phyloP scores from a whole-genome alignment of 2,113 vertebrate genomes.

The Otis tarda region DNA sequence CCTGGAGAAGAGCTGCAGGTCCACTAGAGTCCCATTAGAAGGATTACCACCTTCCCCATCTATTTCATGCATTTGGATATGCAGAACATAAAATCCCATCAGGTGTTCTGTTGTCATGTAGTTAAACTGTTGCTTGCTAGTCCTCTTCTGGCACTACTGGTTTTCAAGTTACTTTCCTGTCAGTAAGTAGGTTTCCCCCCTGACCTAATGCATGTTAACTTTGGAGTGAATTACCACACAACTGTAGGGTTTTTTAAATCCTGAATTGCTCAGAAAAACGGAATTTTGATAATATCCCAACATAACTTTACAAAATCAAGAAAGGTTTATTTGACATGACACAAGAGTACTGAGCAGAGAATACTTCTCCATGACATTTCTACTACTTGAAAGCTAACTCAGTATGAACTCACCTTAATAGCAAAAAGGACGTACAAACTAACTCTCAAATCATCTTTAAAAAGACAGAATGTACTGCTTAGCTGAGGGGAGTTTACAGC shows the following conservation, averaged over 20 bases:
- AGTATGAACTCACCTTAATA: not conserved
- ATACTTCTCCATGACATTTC: not conserved
- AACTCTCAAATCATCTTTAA: not conserved
- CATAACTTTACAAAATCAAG: not conserved
- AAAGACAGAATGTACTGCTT: not conserved
- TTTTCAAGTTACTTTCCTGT: not conserved
- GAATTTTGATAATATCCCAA: not conserved
- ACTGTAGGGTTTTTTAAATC: not conserved
- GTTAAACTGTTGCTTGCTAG: not conserved
- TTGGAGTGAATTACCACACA: not conserved
- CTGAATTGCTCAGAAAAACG: not conserved
- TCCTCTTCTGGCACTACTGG: not conserved
- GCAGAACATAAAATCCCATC: not conserved
- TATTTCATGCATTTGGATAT: not conserved
- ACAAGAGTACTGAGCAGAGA: not conserved
- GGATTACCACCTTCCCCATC: not conserved
- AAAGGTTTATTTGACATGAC: not conserved
- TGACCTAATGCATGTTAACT: not conserved
- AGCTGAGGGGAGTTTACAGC: not conserved
- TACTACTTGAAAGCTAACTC: not conserved
- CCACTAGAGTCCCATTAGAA: not conserved
- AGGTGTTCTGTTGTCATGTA: not conserved
- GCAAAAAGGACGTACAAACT: not conserved
- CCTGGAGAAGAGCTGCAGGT: not conserved
- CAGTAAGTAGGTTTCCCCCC: not conserved